These are phyloP conservation scores for Periophthalmus magnuspinnatus DNA, from an alignment of 2,797 vertebrate genomes.

Conservation along the genomic window DNA sequence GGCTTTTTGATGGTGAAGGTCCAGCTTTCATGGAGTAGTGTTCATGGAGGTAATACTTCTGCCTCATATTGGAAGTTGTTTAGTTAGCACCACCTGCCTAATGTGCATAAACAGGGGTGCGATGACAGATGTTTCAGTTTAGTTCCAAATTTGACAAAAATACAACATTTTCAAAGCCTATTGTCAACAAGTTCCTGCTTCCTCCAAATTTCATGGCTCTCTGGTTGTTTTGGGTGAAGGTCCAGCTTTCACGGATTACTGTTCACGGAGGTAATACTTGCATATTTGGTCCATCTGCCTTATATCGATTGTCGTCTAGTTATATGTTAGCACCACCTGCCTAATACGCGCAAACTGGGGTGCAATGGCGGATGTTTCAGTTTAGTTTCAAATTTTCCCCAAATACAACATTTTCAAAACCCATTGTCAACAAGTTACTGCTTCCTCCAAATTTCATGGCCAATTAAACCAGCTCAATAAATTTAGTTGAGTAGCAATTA, in stretches of 20 bases:
- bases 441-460: slow-evolving; percentile 11
- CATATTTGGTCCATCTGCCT: not conserved
- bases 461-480: slow-evolving; percentile 21
- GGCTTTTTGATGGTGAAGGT: too few relatives aligned
- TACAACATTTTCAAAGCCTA: not conserved
- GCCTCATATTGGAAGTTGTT: not conserved
- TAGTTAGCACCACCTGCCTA: not conserved
- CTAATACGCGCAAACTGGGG: not conserved
- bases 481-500: slow-evolving; percentile 60
- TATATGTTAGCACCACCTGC: not conserved
- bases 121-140: not conserved
- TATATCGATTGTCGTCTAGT: not conserved
- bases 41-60: too few relatives aligned
- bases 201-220: slow-evolving; percentile 9
- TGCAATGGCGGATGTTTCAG: not conserved
- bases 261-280: too few relatives aligned
- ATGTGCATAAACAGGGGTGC: not conserved
- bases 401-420: not conserved
- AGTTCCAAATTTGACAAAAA: not conserved
- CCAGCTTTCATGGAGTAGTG: too few relatives aligned
- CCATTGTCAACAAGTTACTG: not conserved
- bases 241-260: too few relatives aligned
- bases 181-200: not conserved
- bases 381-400: not conserved
- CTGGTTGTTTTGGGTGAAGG: not conserved